These are phyloP conservation scores for Clarias fuscus DNA, from an alignment of 2,797 vertebrate species.

Conservation along the genomic window DNA sequence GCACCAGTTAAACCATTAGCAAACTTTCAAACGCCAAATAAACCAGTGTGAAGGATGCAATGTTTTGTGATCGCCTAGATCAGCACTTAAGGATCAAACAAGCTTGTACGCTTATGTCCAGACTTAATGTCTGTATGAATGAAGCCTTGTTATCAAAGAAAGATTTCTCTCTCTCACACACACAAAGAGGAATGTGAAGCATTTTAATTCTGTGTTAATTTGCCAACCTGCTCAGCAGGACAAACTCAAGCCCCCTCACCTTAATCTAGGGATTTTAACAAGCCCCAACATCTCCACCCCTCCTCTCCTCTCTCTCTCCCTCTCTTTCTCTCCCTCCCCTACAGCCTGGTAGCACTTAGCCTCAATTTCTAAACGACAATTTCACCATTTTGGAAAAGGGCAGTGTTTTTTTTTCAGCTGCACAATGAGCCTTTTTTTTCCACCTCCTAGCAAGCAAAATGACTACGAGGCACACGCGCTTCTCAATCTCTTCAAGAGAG, in stretches of 20 bases:
- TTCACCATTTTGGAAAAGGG: conserved; percentile 31
- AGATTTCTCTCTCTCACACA: neutral
- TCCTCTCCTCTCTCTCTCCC: conserved; percentile 3
- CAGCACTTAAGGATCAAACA: conserved; percentile 4
- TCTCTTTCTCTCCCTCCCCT: neutral
- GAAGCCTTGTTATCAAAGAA: neutral
- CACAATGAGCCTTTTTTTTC: conserved; percentile 21
- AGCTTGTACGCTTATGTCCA: neutral
- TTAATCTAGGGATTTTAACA: conserved; percentile 63
- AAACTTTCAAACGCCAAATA: neutral
- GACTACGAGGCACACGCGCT: conserved; percentile 22
- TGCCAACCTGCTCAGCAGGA: conserved; percentile 74
- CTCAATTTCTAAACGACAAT: conserved; percentile 39
- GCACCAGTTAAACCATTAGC: neutral
- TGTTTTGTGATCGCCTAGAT: neutral
- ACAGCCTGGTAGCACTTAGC: conserved; percentile 33
- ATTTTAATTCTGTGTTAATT: conserved; percentile 78
- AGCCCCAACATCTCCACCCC: conserved; percentile 25
- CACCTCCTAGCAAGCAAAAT: conserved; percentile 23
- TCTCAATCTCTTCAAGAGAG: neutral
- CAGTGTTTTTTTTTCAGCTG: conserved; percentile 20
- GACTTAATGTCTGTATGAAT: conserved; percentile 1
- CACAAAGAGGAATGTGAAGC: conserved; percentile 68
- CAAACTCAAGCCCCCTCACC: conserved; percentile 65
- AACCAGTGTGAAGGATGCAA: neutral